A percentile compares a stretch with the other conserved stretches of the same genome.
These are phyloP conservation scores for Geococcyx californianus DNA, from an alignment of 2,113 vertebrate genomes.

Conservation along the genomic window DNA sequence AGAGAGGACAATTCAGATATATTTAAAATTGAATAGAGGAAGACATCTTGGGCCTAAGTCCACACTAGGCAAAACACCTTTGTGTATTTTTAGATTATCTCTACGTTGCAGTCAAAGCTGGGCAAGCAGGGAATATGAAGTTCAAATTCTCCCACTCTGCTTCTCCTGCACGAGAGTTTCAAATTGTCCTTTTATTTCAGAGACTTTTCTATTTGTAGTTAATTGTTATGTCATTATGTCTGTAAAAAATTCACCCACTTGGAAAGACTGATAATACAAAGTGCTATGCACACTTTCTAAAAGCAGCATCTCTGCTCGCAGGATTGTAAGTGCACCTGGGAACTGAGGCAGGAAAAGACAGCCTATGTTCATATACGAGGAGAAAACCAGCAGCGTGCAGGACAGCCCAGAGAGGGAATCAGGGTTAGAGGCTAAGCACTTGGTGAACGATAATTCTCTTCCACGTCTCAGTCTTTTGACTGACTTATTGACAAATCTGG, in stretches of 20 bases:
- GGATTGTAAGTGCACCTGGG: not conserved
- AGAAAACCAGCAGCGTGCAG: accelerated
- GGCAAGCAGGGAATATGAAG: not conserved
- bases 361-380: not conserved
- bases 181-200: not conserved
- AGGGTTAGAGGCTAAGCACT: not conserved
- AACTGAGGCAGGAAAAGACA: not conserved
- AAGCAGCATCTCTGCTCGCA: not conserved
- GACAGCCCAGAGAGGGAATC: not conserved
- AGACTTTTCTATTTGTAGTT: not conserved
- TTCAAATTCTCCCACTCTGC: not conserved
- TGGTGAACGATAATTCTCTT: not conserved
- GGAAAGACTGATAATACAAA: not conserved
- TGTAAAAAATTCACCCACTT: not conserved
- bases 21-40: not conserved
- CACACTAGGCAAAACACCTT: not conserved
- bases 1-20: not conserved
- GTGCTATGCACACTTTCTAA: not conserved
- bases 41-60: not conserved
- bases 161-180: not conserved
- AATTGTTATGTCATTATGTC: not conserved
- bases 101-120: not conserved
- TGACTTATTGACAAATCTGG: not conserved
- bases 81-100: not conserved
- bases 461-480: not conserved